phyloP scores from a whole-genome alignment of 1,140 invertebrate species.

The fruit fly (Drosophila melanogaster) region DNA sequence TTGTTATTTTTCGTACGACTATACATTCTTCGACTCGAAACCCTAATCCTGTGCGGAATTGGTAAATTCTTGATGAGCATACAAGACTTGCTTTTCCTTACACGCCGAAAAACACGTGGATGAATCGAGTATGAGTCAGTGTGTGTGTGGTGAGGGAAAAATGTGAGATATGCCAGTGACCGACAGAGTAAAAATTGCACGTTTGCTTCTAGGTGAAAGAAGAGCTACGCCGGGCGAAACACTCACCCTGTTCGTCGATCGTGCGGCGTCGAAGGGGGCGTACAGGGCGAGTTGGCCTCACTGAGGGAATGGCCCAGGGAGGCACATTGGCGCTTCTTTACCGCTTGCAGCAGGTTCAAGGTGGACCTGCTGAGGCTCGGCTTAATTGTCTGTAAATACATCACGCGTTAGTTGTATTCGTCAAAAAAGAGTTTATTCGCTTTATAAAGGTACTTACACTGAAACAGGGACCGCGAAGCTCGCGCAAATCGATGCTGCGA shows the following conservation, averaged over 20 bases:
- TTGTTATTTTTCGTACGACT: no score
- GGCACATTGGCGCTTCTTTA: slow-evolving; percentile 83
- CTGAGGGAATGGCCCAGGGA: slow-evolving; percentile 81
- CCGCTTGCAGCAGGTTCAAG: slow-evolving; percentile 79
- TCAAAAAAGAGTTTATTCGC: no score
- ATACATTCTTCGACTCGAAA: no score
- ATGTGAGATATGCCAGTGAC: slow-evolving; percentile 32
- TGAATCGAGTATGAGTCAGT: slow-evolving; percentile 33
- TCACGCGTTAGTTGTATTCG: neutral
- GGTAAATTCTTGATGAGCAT: slow-evolving; percentile 15
- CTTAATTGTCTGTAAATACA: slow-evolving; percentile 76
- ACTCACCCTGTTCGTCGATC: slow-evolving; percentile 83
- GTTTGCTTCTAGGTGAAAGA: slow-evolving; percentile 37
- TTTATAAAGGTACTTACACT: slow-evolving; percentile 84
- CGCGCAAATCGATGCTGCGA: slow-evolving; percentile 93
- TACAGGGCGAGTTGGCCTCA: slow-evolving; percentile 83
- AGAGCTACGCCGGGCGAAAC: slow-evolving; percentile 3
- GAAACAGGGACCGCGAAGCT: slow-evolving; percentile 89
- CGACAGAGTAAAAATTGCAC: slow-evolving; percentile 23
- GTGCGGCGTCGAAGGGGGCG: slow-evolving; percentile 83
- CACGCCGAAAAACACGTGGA: slow-evolving; percentile 22
- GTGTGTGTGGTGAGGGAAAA: slow-evolving; percentile 9
- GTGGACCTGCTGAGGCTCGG: slow-evolving; percentile 83
- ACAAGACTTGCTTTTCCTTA: slow-evolving; percentile 14
- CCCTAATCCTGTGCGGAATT: neutral